A percentile compares a stretch with the other conserved stretches of the same genome.
Conservation (phyloP, 2,888 invertebrate genomes). For the Ligdia adustata region DNA sequence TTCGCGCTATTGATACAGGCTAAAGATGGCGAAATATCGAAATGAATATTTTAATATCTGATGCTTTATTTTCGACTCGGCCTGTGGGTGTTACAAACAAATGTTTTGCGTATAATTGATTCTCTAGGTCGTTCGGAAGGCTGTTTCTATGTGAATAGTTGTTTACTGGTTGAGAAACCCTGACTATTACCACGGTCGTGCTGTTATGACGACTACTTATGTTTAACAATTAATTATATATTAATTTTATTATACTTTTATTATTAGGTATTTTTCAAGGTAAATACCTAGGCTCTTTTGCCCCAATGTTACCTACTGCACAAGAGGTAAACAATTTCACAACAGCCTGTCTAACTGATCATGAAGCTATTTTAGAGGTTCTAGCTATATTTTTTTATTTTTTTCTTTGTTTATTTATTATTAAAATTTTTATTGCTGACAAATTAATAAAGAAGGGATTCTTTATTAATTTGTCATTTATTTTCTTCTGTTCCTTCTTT, state of each 20-base stretch:
- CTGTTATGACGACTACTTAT: not conserved
- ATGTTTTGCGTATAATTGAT: slow-evolving; percentile 16
- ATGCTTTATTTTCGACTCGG: slow-evolving; percentile 19
- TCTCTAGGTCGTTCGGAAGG: slow-evolving; percentile 20
- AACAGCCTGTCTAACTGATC: no score
- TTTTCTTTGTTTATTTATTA: no score
- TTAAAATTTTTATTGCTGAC: no score
- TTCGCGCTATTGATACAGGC: slow-evolving; percentile 37
- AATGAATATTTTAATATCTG: slow-evolving; percentile 26
- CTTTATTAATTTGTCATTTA: no score
- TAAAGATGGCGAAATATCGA: slow-evolving; percentile 34
- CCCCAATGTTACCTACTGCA: no score
- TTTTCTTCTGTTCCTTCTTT: no score
- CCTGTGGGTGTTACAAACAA: slow-evolving; percentile 5
- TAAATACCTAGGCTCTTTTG: no score
- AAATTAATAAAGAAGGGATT: no score
- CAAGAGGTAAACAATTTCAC: no score
- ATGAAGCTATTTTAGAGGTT: no score
- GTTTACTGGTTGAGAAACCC: not conserved
- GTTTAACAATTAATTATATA: slow-evolving; percentile 1
- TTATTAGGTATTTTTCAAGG: no score
- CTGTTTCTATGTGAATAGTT: slow-evolving; percentile 8
- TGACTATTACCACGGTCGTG: slow-evolving; percentile 6
- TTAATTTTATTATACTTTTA: not conserved
- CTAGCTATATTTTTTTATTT: no score